Conservation (phyloP, 2,113 vertebrate genomes). For the Cyphomyrus discorhynchus region DNA sequence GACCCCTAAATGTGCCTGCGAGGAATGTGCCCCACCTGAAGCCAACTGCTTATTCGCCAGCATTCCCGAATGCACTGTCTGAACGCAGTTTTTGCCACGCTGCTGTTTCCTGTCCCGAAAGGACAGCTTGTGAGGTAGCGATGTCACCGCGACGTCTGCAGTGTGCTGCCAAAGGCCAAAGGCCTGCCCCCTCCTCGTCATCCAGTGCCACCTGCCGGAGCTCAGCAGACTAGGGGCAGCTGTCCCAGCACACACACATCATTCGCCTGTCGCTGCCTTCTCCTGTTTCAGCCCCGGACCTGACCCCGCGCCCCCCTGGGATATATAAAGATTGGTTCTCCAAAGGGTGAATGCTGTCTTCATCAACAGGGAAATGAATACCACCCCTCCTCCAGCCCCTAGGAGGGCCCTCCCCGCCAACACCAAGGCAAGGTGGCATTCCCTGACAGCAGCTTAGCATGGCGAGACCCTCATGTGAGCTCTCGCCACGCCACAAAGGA, state of each 20-base stretch:
- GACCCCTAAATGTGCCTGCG: not conserved
- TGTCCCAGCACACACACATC: slow-evolving; percentile 48
- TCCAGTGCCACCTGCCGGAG: slow-evolving; percentile 21
- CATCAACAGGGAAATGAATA: slow-evolving; percentile 39
- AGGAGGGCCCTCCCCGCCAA: slow-evolving; percentile 20
- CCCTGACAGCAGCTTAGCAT: not conserved
- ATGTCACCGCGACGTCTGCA: not conserved
- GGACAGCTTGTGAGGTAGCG: not conserved
- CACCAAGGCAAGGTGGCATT: slow-evolving; percentile 16
- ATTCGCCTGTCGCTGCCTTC: slow-evolving; percentile 46
- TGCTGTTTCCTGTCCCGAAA: not conserved
- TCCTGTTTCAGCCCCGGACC: slow-evolving; percentile 48
- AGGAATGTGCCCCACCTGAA: not conserved
- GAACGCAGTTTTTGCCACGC: not conserved
- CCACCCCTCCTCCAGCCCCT: slow-evolving; percentile 16
- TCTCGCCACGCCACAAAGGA: not conserved
- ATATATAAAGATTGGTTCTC: slow-evolving; percentile 61
- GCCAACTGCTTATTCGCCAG: not conserved
- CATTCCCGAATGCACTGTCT: not conserved
- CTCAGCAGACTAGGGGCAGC: slow-evolving; percentile 32
- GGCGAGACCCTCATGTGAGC: not conserved
- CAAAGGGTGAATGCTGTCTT: slow-evolving; percentile 35
- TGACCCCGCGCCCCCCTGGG: slow-evolving; percentile 48
- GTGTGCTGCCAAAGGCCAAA: slow-evolving; percentile 22
- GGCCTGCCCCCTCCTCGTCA: not conserved